phyloP scores from a whole-genome alignment of 2,113 vertebrate species.

The Vicugna pacos region DNA sequence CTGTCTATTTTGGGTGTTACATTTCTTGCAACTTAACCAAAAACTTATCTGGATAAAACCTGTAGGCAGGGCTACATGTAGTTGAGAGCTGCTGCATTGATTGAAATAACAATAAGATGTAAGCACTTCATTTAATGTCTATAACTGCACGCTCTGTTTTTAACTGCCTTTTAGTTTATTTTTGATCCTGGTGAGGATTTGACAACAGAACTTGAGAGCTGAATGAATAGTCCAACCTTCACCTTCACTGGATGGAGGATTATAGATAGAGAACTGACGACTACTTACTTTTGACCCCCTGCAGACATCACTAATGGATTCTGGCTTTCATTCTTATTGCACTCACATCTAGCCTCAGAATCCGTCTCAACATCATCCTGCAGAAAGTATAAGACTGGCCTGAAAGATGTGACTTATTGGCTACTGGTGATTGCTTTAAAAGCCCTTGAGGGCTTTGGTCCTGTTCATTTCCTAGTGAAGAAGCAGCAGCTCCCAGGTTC shows the following conservation, averaged over 20 bases:
- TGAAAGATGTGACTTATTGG: neutral
- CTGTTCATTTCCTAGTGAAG: slow-evolving; percentile 25
- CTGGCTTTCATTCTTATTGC: neutral
- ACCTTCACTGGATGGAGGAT: neutral
- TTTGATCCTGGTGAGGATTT: neutral
- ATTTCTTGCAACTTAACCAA: neutral
- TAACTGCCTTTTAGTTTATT: neutral
- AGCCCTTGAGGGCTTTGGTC: neutral
- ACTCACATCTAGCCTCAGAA: neutral
- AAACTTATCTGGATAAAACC: neutral
- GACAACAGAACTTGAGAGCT: neutral
- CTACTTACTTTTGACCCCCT: neutral
- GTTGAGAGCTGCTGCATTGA: neutral
- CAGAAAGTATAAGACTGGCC: neutral
- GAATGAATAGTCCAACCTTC: neutral
- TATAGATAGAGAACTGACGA: fast-evolving
- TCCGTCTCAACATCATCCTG: neutral
- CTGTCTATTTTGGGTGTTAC: neutral
- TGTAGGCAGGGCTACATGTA: neutral
- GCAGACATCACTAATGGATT: neutral
- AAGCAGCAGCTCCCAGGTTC: neutral
- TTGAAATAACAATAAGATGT: neutral
- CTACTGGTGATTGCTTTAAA: neutral
- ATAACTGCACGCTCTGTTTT: neutral
- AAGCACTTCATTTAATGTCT: neutral